Conservation (phyloP, 2,113 vertebrate species). For the Canis aureus region DNA sequence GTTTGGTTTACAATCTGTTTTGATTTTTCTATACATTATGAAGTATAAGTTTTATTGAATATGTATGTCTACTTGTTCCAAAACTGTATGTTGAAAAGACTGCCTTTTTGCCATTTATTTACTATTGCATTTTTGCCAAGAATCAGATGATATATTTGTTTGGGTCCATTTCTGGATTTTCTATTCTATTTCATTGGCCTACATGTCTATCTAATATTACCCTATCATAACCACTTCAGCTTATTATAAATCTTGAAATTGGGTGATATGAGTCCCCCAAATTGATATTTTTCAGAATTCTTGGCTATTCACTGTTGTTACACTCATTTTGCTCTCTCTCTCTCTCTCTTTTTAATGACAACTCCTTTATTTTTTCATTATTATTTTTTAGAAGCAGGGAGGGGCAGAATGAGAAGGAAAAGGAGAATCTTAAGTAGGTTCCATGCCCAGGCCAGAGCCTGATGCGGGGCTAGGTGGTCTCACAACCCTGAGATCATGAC, state of each 20-base stretch:
- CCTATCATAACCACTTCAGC: neutral
- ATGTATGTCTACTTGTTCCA: neutral
- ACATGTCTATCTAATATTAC: neutral
- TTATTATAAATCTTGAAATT: neutral
- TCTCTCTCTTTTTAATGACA: neutral
- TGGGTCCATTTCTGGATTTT: neutral
- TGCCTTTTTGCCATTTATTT: neutral
- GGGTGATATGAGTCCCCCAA: neutral
- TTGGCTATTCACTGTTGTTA: neutral
- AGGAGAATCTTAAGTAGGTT: neutral
- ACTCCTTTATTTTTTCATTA: neutral
- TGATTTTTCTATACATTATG: neutral
- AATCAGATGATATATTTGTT: neutral
- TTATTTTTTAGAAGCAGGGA: neutral
- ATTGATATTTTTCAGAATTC: neutral
- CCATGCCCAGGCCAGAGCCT: neutral
- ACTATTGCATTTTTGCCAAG: neutral
- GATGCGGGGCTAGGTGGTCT: neutral
- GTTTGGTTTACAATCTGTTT: neutral
- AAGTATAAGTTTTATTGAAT: neutral
- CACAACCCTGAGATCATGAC: neutral
- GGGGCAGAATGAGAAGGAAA: neutral
- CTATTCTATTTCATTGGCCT: neutral
- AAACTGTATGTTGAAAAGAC: neutral
- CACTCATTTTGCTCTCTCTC: neutral